A percentile compares a stretch with the other conserved stretches of the same genome.
These are phyloP conservation scores for Drosophila mimetica DNA, from an alignment of 2,888 invertebrate genomes.

Conservation along the genomic window DNA sequence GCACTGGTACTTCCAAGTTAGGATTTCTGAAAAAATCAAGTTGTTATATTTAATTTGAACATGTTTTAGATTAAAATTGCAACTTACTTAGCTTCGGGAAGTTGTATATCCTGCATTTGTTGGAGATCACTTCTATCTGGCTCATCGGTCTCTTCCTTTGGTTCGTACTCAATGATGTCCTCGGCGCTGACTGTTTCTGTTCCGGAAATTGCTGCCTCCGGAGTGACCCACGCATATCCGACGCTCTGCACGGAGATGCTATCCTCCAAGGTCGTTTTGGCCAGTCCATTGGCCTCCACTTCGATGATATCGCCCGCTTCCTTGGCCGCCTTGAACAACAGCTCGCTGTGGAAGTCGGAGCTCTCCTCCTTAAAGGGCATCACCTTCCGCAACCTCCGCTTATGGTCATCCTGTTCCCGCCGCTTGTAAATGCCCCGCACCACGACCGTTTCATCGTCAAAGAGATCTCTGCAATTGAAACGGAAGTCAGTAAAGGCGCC, in stretches of 20 bases:
- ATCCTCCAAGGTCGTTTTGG: neutral
- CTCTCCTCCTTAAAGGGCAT: neutral
- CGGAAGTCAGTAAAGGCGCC: neutral
- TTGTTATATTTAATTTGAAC: no score
- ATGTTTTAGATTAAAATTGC: no score
- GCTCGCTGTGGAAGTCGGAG: conserved; percentile 5
- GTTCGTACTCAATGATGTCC: conserved; percentile 3
- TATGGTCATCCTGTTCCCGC: neutral
- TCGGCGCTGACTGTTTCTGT: conserved; percentile 1
- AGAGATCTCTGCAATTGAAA: neutral
- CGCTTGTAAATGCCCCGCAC: conserved; percentile 2
- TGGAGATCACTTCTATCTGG: neutral
- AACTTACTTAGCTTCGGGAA: neutral
- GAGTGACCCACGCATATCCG: neutral
- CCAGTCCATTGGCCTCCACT: neutral
- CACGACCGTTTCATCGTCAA: neutral
- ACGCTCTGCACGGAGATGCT: neutral
- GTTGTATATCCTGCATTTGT: neutral
- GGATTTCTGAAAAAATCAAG: no score
- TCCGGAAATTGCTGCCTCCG: neutral
- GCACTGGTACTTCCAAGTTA: no score
- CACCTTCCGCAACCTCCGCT: neutral
- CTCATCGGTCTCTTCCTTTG: neutral
- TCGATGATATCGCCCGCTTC: neutral
- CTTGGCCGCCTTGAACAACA: neutral